These are phyloP conservation scores for Ectobius pallidus DNA, from an alignment of 2,888 invertebrate genomes.

Conservation along the genomic window DNA sequence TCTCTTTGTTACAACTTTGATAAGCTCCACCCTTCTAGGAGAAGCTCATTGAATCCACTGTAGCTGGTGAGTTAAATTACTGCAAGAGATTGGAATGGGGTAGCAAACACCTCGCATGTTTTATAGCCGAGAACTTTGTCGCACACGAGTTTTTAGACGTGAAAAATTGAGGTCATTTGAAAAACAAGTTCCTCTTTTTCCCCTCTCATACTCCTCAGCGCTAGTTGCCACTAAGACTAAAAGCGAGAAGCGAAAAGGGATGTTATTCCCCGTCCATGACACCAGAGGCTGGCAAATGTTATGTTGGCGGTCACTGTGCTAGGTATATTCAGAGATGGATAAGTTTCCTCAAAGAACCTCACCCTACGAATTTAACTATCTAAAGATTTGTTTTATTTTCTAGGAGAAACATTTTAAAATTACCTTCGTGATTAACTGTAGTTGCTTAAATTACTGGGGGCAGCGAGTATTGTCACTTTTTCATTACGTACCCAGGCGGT, in stretches of 20 bases:
- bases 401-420: too few relatives aligned
- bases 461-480: too few relatives aligned
- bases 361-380: too few relatives aligned
- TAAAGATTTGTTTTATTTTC: too few relatives aligned
- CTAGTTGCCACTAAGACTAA: neutral
- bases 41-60: constrained; percentile 18
- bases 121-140: constrained; percentile 13
- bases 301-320: neutral
- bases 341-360: too few relatives aligned
- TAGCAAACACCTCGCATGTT: constrained; percentile 14
- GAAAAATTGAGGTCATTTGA: constrained; percentile 29
- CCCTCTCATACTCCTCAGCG: neutral
- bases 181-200: constrained; percentile 12
- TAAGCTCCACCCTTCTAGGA: neutral
- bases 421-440: too few relatives aligned
- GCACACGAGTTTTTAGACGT: constrained; percentile 18
- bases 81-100: neutral
- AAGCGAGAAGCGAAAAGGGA: neutral
- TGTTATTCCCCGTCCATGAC: neutral
- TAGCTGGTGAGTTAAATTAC: constrained; percentile 19
- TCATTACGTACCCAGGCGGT: too few relatives aligned
- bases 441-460: too few relatives aligned
- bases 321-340: too few relatives aligned
- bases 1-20: neutral
- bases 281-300: neutral